Conservation (phyloP, 2,888 invertebrate genomes). For the Podabrus alpinus region DNA sequence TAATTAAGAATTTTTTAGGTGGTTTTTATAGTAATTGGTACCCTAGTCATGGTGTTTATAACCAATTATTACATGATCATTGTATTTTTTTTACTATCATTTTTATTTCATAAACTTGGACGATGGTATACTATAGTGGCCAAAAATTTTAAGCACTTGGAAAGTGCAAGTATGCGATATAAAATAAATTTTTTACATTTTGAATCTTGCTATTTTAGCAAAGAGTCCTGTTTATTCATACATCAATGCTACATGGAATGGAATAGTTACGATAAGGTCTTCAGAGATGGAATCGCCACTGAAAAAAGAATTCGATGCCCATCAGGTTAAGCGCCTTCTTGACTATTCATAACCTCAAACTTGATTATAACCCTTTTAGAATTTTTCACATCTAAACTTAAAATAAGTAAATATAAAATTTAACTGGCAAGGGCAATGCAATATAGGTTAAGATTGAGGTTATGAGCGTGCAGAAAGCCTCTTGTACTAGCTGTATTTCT, state of each 20-base stretch:
- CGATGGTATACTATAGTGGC: slow-evolving; percentile 70
- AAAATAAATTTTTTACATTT: too few species aligned
- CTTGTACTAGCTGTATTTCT: too few species aligned
- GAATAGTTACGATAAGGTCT: slow-evolving; percentile 82
- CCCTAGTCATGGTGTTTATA: slow-evolving; percentile 69
- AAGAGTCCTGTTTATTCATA: slow-evolving; percentile 90
- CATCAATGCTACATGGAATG: slow-evolving; percentile 78
- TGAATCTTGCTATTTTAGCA: slow-evolving; percentile 65
- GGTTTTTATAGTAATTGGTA: slow-evolving; percentile 65
- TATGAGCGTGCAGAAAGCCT: too few species aligned
- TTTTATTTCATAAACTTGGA: slow-evolving; percentile 67
- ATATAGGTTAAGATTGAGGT: too few species aligned
- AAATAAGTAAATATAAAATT: too few species aligned
- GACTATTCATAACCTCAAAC: too few species aligned
- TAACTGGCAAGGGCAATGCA: too few species aligned
- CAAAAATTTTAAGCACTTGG: slow-evolving; percentile 69
- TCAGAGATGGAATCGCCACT: slow-evolving; percentile 70
- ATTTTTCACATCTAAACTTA: too few species aligned
- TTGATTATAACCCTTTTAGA: too few species aligned
- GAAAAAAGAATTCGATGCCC: slow-evolving; percentile 68
- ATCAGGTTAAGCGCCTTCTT: too few species aligned
- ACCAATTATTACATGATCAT: slow-evolving; percentile 69
- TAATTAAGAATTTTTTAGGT: too few species aligned
- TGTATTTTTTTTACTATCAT: slow-evolving; percentile 63
- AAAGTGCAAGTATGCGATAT: slow-evolving; percentile 54